These are phyloP conservation scores for Scomber colias DNA, from an alignment of 2,113 vertebrate species.

Conservation along the genomic window DNA sequence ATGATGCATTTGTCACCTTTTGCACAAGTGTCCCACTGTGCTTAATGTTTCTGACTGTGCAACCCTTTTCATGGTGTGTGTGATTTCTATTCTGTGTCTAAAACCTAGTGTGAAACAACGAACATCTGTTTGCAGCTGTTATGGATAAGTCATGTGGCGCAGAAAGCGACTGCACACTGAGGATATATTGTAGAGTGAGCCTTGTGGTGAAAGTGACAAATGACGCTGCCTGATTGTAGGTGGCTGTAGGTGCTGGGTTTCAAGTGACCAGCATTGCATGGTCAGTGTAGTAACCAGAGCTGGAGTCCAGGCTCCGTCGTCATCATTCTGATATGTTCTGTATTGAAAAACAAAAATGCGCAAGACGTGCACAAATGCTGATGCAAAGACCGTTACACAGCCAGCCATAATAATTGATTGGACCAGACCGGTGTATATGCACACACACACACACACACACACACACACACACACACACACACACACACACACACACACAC, in stretches of 20 bases:
- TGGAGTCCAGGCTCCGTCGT: constrained; percentile 17
- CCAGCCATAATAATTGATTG: background rate
- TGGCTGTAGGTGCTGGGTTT: constrained; percentile 55
- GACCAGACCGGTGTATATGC: background rate
- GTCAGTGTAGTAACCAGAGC: constrained; percentile 65
- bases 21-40: too few relatives aligned
- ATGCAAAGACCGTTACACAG: constrained; percentile 9
- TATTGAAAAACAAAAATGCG: background rate
- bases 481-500: constrained; percentile 2
- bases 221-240: constrained; percentile 51
- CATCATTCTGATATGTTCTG: background rate
- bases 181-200: background rate
- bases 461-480: constrained; percentile 10
- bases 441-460: too few relatives aligned
- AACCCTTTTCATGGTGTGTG: background rate
- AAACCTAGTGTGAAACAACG: constrained; percentile 2
- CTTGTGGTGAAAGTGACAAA: constrained; percentile 69
- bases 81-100: background rate
- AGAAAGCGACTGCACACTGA: background rate
- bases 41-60: too few relatives aligned
- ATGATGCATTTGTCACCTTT: background rate
- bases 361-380: background rate
- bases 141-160: background rate
- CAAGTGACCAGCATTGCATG: constrained; percentile 54
- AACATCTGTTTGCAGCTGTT: constrained; percentile 2